phyloP scores from a whole-genome alignment of 2,113 vertebrate species.

The Boulengeromyrus knoepffleri region DNA sequence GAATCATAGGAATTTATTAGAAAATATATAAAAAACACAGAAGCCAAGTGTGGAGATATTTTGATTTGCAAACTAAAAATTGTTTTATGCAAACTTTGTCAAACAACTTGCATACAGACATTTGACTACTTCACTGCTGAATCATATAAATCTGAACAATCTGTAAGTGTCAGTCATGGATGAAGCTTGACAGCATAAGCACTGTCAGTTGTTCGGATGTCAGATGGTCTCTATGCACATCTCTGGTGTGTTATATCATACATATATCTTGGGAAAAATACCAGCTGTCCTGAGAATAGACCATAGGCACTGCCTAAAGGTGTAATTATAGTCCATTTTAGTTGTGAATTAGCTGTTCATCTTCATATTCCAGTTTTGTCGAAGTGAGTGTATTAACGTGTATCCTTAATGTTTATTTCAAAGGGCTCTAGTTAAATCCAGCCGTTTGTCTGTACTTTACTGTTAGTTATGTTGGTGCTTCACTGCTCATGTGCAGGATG shows the following conservation, averaged over 20 bases:
- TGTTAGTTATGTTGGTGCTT: background rate
- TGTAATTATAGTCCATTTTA: background rate
- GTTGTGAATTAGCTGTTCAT: background rate
- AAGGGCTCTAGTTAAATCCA: background rate
- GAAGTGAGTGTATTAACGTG: background rate
- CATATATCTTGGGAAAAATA: background rate
- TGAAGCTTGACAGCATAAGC: background rate
- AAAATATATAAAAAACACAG: background rate
- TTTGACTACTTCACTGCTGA: background rate
- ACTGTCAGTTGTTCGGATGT: background rate
- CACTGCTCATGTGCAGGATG: conserved; percentile 44
- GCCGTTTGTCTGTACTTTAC: background rate
- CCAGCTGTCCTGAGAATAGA: background rate
- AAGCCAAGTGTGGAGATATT: background rate
- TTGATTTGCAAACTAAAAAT: background rate
- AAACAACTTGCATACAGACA: background rate
- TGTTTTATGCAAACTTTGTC: background rate
- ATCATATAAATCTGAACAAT: background rate
- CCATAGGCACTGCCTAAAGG: background rate
- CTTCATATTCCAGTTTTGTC: background rate
- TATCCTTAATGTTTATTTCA: background rate
- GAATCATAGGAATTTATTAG: background rate
- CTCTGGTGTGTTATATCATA: background rate
- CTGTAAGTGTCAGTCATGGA: background rate
- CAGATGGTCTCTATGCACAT: background rate